Evolutionary conservation across 2,888 invertebrate species (phyloP), one percentile per base, ranked within the genome.

Genomic region (Trilocha varians): DNA sequence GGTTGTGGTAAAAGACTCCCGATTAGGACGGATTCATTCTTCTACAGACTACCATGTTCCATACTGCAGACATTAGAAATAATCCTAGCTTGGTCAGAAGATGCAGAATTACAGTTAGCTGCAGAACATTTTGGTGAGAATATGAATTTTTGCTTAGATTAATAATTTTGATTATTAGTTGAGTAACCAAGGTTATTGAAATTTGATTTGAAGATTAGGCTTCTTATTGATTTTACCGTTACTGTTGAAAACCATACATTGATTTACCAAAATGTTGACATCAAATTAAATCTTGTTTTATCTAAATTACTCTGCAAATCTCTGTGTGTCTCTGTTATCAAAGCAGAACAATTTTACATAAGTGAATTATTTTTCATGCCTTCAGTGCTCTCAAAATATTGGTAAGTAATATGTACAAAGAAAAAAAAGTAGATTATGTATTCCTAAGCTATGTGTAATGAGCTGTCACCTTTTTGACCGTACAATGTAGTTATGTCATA

Each of bases 61-160:
- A 73, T 91, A 38, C 78, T 88, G 46, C 87, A 88, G 59, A 80
- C 87, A 35, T 68, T 91, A 44, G 88, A 90, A 62, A 70, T 89
- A 9, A 87, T 90, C 42, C 65, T 90, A 34, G 90, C 89, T 0
- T 91, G 91, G 91, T 88, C 89, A 66, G 89, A 90, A 54, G 87
- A 88, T 62, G 85, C 87, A n/a, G 88, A 89, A 32, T 61, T 75
- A 5, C 78, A 79, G 40, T 55, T 72, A 16, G 82, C 87, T 34
- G 84, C 88, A 13, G 74, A 78, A 49, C 74, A 87, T 55, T 85
- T 90, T 69, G 87, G 91, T 91, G 70, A 6, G 34, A 37, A 32
- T 35, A 41, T 32, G 43, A 41, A 43, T 15, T 13, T 18, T 8
- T 32, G 18, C 37, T 37, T 40, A 11, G 6, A 25, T 25, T 25